A percentile compares a stretch with the other conserved stretches of the same genome.
These are phyloP conservation scores for Tenthredo notha DNA, from an alignment of 2,888 invertebrate genomes.

Conservation along the genomic window DNA sequence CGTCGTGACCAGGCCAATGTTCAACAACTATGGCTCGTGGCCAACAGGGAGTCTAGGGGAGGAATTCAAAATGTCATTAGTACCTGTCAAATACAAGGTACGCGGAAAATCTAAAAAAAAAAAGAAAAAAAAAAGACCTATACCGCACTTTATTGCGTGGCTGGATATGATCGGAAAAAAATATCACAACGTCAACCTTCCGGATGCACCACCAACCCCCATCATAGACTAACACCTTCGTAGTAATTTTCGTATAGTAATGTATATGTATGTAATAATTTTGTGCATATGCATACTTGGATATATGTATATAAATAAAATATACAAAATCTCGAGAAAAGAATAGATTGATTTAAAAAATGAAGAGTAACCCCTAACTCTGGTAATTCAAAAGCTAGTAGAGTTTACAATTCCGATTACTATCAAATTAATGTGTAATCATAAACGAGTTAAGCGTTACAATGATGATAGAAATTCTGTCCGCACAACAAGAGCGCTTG, in stretches of 20 bases:
- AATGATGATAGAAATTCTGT: neutral
- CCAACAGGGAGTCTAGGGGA: neutral
- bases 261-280: neutral
- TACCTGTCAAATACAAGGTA: conserved; percentile 39
- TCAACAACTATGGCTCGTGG: conserved; percentile 29
- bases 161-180: conserved; percentile 27
- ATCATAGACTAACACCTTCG: neutral
- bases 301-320: neutral
- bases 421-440: neutral
- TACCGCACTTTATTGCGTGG: neutral
- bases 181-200: neutral
- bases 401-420: neutral
- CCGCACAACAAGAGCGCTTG: neutral
- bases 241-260: neutral
- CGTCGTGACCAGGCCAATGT: conserved; percentile 25
- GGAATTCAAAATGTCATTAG: conserved; percentile 40
- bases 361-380: neutral
- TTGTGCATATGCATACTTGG: too few relatives aligned
- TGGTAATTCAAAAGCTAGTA: neutral
- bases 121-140: neutral
- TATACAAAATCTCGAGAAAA: neutral
- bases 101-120: neutral
- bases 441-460: neutral
- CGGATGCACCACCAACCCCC: neutral
- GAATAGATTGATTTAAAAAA: neutral